Base-by-base conservation (phyloP, 2,113 vertebrate genomes). In the Suncus etruscus region DNA sequence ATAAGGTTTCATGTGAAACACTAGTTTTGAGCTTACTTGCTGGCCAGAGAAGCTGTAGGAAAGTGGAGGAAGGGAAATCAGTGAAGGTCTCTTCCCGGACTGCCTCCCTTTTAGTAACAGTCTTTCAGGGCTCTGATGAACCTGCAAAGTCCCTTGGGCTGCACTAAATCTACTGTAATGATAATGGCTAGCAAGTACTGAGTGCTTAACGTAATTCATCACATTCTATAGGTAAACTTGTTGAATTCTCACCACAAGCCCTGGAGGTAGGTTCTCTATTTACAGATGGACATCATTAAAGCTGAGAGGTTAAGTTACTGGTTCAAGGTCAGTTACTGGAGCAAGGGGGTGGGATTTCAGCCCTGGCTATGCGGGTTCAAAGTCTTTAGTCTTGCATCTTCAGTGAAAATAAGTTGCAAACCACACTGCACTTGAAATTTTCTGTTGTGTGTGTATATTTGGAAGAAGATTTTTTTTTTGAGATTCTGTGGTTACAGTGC, bases 221-320 rank as follows among this genome's bases (percentile, higher is more conserved):
- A 66, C 27, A 58, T 65, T 45, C 25, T 31, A 69, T 31, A 79
- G 45, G 83, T 84, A 65, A 84, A 45, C 47, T 89, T 73, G 18
- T 63, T 88, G 86, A 72, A 73, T 78, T 54, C 54, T 45, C 45
- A 45, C 68, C 50, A 65, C 70, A 79, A 11, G 18, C n/a, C n/a
- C 72, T n/a, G 27, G 47, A 68, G 61, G 70, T 45, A 54, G 24
- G 32, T 27, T 39, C n/a, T 72, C 51, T 85, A 32, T 73, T 87
- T 77, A 78, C 18, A 20, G 51, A 70, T 77, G 51, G n/a, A 14
- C 14, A 83, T n/a, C 54, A 72, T 24, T 65, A 39, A 72, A 18
- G 31, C n/a, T 45, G 65, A 83, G 75, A 87, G 70, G 51, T 83
- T 76, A 83, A 83, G 18, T 65, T 63, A 83, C 65, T 78, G 83